Base-by-base conservation (phyloP, 2,113 vertebrate genomes). In the Bungarus multicinctus region DNA sequence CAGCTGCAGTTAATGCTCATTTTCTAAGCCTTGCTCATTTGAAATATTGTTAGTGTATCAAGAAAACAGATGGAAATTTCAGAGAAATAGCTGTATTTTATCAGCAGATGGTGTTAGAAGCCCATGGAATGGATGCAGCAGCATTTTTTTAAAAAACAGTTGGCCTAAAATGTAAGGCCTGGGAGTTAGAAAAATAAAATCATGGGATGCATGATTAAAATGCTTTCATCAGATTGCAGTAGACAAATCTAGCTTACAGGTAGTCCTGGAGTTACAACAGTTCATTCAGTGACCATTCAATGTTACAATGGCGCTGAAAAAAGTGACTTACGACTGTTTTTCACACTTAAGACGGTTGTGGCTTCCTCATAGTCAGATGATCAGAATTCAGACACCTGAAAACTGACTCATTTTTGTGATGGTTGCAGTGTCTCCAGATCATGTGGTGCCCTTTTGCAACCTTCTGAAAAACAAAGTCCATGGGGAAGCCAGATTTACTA, bases 101-200 rank as follows among this genome's bases (percentile, higher is more conserved):
- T 95, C 98, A 97, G 97, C 97, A 98, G 98, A 96, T 98, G 98
- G 98, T 97, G 97, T 97, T 97, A 98, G 97, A 97, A 96, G 94
- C 92, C 94, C 97, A 34, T 55, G 85, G 93, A 98, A 97, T 93
- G 92, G 95, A 39, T 0, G n/a, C 0, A 2, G 93, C 90, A 14
- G 39, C 64, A 16, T 4, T 18, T 64, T 27, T 90, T 53, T 53
- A n/a, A n/a, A n/a, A n/a, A n/a, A n/a, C n/a, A 85, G 39, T 12
- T 89, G 89, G 93, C 47, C 92, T 85, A 89, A 93, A 94, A 93
- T 50, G 43, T 86, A 50, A 7, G 87, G 57, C 87, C 23, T 20
- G 45, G 0, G 1, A 0, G 47, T 52, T 92, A 85, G 93, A 92
- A 91, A 94, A 94, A 92, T 86, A 91, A 94, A 89, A 91, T 90